Evolutionary conservation across 2,888 invertebrate genomes (phyloP).

Genomic region (Hypomecis punctinalis): DNA sequence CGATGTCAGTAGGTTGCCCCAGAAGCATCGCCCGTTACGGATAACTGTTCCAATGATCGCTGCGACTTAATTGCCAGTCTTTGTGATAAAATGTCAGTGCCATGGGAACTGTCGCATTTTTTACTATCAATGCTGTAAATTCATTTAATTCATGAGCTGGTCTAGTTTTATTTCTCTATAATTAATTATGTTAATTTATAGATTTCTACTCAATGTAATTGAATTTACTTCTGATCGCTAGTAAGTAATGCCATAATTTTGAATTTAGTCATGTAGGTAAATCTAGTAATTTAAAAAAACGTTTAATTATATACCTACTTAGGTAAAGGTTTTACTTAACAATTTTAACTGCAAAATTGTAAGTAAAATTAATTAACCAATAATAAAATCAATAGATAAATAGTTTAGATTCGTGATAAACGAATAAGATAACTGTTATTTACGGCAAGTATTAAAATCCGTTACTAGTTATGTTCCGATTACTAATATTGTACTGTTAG

Average conservation of each 20-base stretch:
- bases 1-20: constrained; percentile 80
- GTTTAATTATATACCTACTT: too few species aligned
- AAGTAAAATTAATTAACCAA: background rate
- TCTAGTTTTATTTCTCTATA: background rate
- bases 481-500: constrained; percentile 60
- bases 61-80: constrained; percentile 63
- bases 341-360: background rate
- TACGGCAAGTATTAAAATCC: constrained; percentile 21
- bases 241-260: too few species aligned
- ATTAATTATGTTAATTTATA: background rate
- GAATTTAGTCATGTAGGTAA: too few species aligned
- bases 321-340: background rate
- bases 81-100: constrained; percentile 64
- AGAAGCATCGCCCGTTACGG: constrained; percentile 77
- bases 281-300: too few species aligned
- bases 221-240: too few species aligned
- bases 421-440: constrained; percentile 8
- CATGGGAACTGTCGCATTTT: constrained; percentile 32
- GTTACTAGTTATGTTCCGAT: constrained; percentile 49
- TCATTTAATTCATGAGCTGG: background rate
- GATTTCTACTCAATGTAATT: too few species aligned
- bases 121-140: constrained; percentile 6
- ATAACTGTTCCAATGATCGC: constrained; percentile 78
- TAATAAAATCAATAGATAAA: background rate
- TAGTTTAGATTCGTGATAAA: constrained; percentile 12